These are phyloP conservation scores for Brenthis daphne DNA, from an alignment of 2,888 invertebrate species.

Conservation along the genomic window DNA sequence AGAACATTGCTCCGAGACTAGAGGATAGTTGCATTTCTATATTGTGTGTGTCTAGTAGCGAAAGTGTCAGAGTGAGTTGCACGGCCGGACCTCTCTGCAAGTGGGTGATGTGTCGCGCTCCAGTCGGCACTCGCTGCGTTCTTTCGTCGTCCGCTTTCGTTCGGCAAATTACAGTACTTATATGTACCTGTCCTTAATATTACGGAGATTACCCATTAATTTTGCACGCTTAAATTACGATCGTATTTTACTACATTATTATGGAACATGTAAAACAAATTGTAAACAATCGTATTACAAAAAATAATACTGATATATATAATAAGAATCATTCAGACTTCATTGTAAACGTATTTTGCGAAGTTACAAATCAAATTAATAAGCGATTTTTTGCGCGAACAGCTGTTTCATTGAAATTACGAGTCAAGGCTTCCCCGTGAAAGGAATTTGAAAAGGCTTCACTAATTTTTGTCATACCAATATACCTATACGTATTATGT, in stretches of 20 bases:
- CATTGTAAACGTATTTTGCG: conserved; percentile 25
- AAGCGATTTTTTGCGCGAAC: conserved; percentile 31
- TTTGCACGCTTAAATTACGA: conserved; percentile 53
- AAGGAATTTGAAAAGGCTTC: conserved; percentile 39
- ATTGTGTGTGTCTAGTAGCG: conserved; percentile 50
- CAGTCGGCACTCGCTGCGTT: conserved; percentile 61
- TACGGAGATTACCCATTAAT: conserved; percentile 49
- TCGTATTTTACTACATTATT: not conserved
- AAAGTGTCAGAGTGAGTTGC: conserved; percentile 56
- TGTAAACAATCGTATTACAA: no score
- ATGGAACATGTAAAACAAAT: not conserved
- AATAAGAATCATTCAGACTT: not conserved
- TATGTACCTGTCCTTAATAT: conserved; percentile 51
- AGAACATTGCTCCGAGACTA: conserved; percentile 15
- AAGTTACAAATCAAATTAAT: conserved; percentile 49
- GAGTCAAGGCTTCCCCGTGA: conserved; percentile 37
- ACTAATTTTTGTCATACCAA: conserved; percentile 26
- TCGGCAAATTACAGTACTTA: conserved; percentile 49
- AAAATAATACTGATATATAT: no score
- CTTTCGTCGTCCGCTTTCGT: conserved; percentile 57
- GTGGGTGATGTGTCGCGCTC: conserved; percentile 70
- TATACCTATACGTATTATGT: conserved; percentile 16
- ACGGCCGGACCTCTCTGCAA: conserved; percentile 47
- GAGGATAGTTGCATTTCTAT: conserved; percentile 32
- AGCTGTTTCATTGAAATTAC: conserved; percentile 38